Conservation (phyloP, 1,140 invertebrate species). For the Epicauta chinensis region DNA sequence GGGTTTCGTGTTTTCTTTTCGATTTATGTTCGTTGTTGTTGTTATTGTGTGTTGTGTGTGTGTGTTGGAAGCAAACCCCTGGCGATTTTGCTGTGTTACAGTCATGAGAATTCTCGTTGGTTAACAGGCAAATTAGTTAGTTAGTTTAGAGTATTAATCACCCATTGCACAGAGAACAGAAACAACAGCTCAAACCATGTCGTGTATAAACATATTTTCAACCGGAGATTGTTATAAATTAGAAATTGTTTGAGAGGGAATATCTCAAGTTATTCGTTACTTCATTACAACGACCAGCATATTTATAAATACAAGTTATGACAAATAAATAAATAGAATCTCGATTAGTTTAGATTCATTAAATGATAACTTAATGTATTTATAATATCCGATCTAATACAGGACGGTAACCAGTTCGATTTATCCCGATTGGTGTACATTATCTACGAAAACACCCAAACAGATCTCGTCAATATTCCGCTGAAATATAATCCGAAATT, state of each 20-base stretch:
- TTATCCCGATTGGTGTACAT: too few species aligned
- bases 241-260: conserved; percentile 1
- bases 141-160: conserved; percentile 16
- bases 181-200: conserved; percentile 13
- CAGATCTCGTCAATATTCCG: too few species aligned
- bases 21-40: not conserved
- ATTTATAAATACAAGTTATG: conserved; percentile 26
- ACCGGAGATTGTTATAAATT: conserved; percentile 23
- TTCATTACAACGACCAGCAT: conserved; percentile 23
- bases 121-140: conserved; percentile 13
- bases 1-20: not conserved
- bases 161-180: conserved; percentile 6
- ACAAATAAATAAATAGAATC: conserved; percentile 26
- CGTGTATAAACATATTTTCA: conserved; percentile 21
- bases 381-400: too few species aligned
- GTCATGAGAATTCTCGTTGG: conserved; percentile 12
- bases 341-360: conserved; percentile 26
- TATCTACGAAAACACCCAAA: too few species aligned
- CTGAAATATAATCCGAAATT: too few species aligned
- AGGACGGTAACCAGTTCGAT: too few species aligned
- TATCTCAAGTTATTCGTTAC: not conserved
- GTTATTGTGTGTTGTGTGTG: too few species aligned
- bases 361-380: conserved; percentile 23
- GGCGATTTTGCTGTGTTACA: conserved; percentile 1
- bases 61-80: too few species aligned